Percentiles rank a stretch among this genome's conserved stretches.
Conservation (phyloP, 2,888 invertebrate species). For the Apodemia mormo region DNA sequence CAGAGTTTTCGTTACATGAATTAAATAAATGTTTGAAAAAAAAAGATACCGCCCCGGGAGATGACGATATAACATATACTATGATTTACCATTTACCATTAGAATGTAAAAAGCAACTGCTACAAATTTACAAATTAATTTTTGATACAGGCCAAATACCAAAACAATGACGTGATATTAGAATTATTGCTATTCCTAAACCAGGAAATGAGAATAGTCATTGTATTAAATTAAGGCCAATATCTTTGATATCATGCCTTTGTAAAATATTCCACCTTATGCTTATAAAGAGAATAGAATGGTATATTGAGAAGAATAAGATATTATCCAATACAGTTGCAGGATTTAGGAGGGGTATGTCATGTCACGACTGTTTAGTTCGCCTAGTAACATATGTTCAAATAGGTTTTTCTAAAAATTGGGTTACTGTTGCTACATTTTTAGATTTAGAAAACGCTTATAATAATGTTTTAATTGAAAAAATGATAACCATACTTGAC, state of each 20-base stretch:
- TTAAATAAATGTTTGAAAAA: neutral
- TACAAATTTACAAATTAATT: neutral
- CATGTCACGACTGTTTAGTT: neutral
- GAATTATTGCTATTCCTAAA: constrained; percentile 3
- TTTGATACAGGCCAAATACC: neutral
- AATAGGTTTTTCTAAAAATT: neutral
- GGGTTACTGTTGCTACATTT: too few species aligned
- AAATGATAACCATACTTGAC: too few species aligned
- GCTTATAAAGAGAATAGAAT: neutral
- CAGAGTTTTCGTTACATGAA: too few species aligned
- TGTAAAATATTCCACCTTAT: neutral
- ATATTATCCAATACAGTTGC: neutral
- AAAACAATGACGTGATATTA: neutral
- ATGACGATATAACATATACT: constrained; percentile 16
- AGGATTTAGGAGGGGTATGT: neutral
- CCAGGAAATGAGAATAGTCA: neutral
- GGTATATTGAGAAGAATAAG: neutral
- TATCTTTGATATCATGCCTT: neutral
- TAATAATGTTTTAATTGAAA: too few species aligned
- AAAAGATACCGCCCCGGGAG: constrained; percentile 19
- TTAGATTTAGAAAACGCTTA: too few species aligned
- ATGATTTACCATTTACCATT: constrained; percentile 20
- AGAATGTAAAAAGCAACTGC: neutral
- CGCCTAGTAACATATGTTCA: neutral
- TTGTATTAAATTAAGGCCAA: too few species aligned